A percentile compares a stretch with the other conserved stretches of the same genome.
phyloP scores from a whole-genome alignment of 2,888 invertebrate species.

The Lycia hirtaria region DNA sequence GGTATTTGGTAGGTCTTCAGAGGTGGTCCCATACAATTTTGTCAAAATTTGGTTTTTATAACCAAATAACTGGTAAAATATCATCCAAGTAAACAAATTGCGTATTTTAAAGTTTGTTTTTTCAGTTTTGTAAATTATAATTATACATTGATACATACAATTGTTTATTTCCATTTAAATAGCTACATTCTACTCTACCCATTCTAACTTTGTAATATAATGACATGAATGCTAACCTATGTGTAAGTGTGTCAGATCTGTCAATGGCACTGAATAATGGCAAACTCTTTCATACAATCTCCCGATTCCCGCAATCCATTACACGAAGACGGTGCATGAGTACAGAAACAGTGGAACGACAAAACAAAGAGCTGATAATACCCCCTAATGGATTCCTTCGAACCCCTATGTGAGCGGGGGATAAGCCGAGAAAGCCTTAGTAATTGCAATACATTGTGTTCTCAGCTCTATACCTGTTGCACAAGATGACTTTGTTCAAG shows the following conservation, averaged over 20 bases:
- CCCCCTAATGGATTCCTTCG: constrained; percentile 42
- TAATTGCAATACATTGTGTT: constrained; percentile 39
- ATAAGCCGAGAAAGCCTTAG: constrained; percentile 42
- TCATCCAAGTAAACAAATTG: too few species aligned
- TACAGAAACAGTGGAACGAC: constrained; percentile 35
- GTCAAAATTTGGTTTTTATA: too few species aligned
- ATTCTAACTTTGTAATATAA: too few species aligned
- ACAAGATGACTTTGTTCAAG: constrained; percentile 18
- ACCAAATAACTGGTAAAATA: too few species aligned
- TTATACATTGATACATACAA: too few species aligned
- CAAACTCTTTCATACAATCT: constrained; percentile 12
- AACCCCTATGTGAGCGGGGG: constrained; percentile 35
- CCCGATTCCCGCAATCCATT: constrained; percentile 20
- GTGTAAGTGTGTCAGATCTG: not conserved
- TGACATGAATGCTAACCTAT: not conserved
- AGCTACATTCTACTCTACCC: too few species aligned
- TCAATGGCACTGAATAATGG: constrained; percentile 9
- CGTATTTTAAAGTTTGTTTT: too few species aligned
- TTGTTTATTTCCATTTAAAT: too few species aligned
- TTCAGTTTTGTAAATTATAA: too few species aligned
- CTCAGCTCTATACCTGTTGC: constrained; percentile 34
- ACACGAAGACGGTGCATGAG: constrained; percentile 21
- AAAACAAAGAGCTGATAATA: constrained; percentile 43
- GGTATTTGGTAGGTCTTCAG: too few species aligned
- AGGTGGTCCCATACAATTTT: too few species aligned